Evolutionary conservation across 2,113 vertebrate genomes (phyloP), one percentile per base, ranked within the genome.

Genomic region (Colinus virginianus): DNA sequence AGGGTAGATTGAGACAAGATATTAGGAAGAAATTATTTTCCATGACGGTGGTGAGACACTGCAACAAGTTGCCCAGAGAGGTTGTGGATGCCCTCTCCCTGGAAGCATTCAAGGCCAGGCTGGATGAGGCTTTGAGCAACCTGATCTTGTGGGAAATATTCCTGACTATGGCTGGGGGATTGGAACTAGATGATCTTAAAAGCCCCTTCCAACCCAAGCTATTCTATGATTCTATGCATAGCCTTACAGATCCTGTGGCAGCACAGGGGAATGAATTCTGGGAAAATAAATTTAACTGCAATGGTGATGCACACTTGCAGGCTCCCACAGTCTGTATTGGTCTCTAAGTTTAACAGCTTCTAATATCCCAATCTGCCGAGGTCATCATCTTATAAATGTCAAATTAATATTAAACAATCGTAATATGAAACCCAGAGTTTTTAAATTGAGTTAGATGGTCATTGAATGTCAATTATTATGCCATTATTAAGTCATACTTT

Each of bases 351-450:
- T 79, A 72, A 42, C 79, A 56, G 56, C 49, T 85, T 49, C n/a
- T 21, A 16, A 30, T 58, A 45, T n/a, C 66, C 23, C 61, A 90
- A 67, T 46, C 78, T 76, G 61, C 49, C 56, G 90, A 87, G 71
- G 32, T 46, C 66, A 87, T 72, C 67, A 70, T 70, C 78, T 71
- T 85, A 84, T 82, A 91, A 94, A 89, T 75, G 81, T 90, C 93
- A 90, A 67, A 86, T 90, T 86, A 96, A 67, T 86, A 90, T 92
- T 93, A 93, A 93, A 74, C 25, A 93, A 87, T 79, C 75, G 80
- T 94, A 77, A 75, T 85, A 85, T 61, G 78, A 90, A 93, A 76
- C 34, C 58, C 46, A 76, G 32, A 59, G 46, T 56, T 71, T 87
- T 93, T 53, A 89, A 87, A 90, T 7, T 72, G 72, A 86, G 42